Base-by-base conservation (phyloP, 2,888 invertebrate species). In the Tenthredo amoena region DNA sequence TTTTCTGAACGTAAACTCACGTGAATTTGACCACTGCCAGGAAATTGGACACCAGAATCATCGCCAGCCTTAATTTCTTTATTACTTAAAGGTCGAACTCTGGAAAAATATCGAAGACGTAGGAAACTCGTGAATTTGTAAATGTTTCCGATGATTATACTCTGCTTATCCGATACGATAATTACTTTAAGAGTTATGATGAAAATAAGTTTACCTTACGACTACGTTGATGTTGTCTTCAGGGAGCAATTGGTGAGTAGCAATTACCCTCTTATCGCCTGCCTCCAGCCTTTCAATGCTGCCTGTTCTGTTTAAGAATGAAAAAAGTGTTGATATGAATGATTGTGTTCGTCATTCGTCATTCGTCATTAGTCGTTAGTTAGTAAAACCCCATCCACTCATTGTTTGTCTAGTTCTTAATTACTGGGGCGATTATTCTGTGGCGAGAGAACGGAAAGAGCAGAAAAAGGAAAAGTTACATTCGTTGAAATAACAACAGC, bases 211-310 rank as follows among this genome's bases (percentile, higher is more conserved):
- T 37, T 71, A 97, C 97, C 97, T 96, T 87, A 98, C 96, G 47
- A 98, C 98, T 12, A 98, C 98, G 93, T 98, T 98, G 90, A 98
- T 98, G 91, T 97, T 98, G 92, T 98, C 98, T 90, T 97, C 97
- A 40, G 95, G 95, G 86, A 92, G 89, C 50, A 95, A 94, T 88
- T 95, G 95, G 88, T 93, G 94, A 81, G 93, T 94, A 3, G 94
- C 94, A 81, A 94, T 94, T 87, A 94, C 94, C 88, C 94, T 92
- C 88, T 93, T 93, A 87, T 94, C 94, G 84, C 93, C 94, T 77
- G 94, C 94, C 86, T 94, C 93, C 76, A 94, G 89, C 74, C 94
- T 91, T 87, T 95, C 95, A 86, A 94, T 93, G 88, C 94, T 95
- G 79, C 94, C 94, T 85, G 89, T 91, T 83, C 95, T 94, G 88